Conservation (phyloP, 2,888 invertebrate genomes). For the Drosophila barbarae region DNA sequence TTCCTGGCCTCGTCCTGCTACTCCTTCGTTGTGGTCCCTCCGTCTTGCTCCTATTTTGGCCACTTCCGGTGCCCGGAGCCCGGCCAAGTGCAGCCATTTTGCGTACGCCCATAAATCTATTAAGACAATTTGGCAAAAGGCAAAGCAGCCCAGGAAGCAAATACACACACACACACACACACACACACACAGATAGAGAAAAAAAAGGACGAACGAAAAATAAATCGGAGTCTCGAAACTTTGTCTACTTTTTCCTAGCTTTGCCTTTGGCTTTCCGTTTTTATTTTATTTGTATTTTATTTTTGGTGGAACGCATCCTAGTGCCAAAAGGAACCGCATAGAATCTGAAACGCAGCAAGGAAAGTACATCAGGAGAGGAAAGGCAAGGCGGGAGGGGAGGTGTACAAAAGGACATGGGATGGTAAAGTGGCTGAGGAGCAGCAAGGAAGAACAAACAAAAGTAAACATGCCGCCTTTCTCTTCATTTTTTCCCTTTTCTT, state of each 20-base stretch:
- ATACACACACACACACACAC: constrained; percentile 2
- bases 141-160: constrained; percentile 26
- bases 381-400: neutral
- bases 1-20: constrained; percentile 21
- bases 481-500: constrained; percentile 5
- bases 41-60: neutral
- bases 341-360: constrained; percentile 54
- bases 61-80: constrained; percentile 26
- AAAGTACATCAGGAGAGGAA: constrained; percentile 35
- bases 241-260: constrained; percentile 20
- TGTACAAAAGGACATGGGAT: neutral
- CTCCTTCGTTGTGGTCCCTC: neutral
- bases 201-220: constrained; percentile 21
- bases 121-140: constrained; percentile 71
- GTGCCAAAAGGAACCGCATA: constrained; percentile 49
- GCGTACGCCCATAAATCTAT: constrained; percentile 74
- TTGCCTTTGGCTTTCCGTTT: neutral
- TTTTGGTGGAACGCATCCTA: constrained; percentile 30
- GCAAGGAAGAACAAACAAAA: constrained; percentile 58
- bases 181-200: neutral
- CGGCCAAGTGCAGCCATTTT: constrained; percentile 73
- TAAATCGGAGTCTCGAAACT: constrained; percentile 21
- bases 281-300: constrained; percentile 20
- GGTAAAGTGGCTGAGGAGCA: constrained; percentile 10
- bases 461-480: constrained; percentile 52